Conservation (phyloP, 1,140 invertebrate species). For the Pseudobourletiella spinata region DNA sequence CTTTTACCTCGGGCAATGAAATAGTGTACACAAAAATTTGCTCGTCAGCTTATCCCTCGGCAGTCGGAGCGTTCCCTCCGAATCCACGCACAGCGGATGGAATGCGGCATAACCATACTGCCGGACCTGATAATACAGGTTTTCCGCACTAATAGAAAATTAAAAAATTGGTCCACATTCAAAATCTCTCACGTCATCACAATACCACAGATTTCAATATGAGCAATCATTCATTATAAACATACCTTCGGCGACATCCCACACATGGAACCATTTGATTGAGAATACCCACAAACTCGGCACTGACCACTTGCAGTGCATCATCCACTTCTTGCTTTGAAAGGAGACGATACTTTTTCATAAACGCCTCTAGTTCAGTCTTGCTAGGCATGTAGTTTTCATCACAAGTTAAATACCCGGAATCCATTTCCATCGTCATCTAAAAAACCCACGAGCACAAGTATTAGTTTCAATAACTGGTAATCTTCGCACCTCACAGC, state of each 20-base stretch:
- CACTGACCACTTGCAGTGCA: constrained; percentile 71
- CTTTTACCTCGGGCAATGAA: constrained; percentile 82
- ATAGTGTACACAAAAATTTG: constrained; percentile 65
- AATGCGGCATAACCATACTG: constrained; percentile 71
- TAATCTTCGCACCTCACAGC: too few relatives aligned
- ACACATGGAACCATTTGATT: constrained; percentile 85
- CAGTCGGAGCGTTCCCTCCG: constrained; percentile 46
- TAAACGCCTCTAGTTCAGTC: constrained; percentile 68
- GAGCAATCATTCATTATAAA: constrained; percentile 8
- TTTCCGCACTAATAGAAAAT: constrained; percentile 61
- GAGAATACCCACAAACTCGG: constrained; percentile 69
- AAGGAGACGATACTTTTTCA: constrained; percentile 63
- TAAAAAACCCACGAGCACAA: constrained; percentile 43
- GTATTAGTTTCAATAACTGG: not conserved
- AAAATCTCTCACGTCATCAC: not conserved
- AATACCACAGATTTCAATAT: constrained; percentile 13
- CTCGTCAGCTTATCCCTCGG: constrained; percentile 65
- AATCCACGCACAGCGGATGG: constrained; percentile 66
- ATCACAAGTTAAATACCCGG: constrained; percentile 67
- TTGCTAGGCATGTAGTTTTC: constrained; percentile 63
- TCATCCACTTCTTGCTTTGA: constrained; percentile 64
- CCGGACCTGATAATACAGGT: constrained; percentile 69
- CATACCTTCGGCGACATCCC: constrained; percentile 77
- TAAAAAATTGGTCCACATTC: not conserved
- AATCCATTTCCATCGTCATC: constrained; percentile 86